Evolutionary conservation across 2,888 invertebrate species (phyloP).

Genomic region (Macrophya alboannulata): DNA sequence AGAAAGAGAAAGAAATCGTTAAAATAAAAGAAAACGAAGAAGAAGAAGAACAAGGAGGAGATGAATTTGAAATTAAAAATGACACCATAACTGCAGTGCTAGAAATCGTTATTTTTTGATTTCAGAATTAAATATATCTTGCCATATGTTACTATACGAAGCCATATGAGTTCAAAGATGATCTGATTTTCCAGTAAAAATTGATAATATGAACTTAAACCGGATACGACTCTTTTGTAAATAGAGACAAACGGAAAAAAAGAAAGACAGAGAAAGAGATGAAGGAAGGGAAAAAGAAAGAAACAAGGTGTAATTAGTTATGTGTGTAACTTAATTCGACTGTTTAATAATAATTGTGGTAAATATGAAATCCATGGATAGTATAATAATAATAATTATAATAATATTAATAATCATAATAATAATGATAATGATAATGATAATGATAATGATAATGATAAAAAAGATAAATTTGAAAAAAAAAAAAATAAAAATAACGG

Average conservation of each 20-base stretch:
- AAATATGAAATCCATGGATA: neutral
- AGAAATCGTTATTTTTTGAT: neutral
- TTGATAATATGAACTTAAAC: neutral
- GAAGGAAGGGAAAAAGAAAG: neutral
- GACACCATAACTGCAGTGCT: neutral
- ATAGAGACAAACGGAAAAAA: neutral
- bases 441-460: neutral
- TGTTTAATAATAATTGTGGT: neutral
- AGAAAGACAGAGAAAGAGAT: neutral
- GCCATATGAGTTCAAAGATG: neutral
- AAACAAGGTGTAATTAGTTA: neutral
- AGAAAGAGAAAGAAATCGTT: neutral
- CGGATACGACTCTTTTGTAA: constrained; percentile 4
- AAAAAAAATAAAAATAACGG: too few relatives aligned
- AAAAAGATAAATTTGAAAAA: neutral
- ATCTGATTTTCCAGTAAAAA: neutral
- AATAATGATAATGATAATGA: neutral
- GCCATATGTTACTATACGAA: constrained; percentile 39
- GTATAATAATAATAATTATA: neutral
- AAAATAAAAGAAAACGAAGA: neutral
- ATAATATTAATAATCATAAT: neutral
- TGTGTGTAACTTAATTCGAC: constrained; percentile 7
- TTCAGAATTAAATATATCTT: too few relatives aligned
- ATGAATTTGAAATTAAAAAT: neutral
- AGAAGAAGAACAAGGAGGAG: constrained; percentile 1